These are phyloP conservation scores for Heliconius melpomene DNA, from an alignment of 1,140 invertebrate species.

Conservation along the genomic window DNA sequence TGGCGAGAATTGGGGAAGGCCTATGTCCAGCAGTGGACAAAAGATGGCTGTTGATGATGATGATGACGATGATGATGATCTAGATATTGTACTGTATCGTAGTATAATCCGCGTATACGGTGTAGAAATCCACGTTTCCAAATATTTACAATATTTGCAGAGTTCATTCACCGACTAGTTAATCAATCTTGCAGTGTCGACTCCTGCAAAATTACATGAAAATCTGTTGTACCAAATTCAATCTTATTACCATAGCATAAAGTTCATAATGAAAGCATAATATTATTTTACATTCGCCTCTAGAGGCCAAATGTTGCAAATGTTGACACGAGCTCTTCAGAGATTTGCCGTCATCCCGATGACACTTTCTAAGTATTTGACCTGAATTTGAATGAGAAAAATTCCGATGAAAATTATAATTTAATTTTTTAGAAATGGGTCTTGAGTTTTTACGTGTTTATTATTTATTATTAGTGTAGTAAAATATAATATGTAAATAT, in stretches of 20 bases:
- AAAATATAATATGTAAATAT: too few relatives aligned
- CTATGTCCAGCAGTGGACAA: too few relatives aligned
- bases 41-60: too few relatives aligned
- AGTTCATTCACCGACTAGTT: slow-evolving; percentile 66
- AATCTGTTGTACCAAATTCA: slow-evolving; percentile 30
- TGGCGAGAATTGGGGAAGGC: too few relatives aligned
- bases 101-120: neutral
- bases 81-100: too few relatives aligned
- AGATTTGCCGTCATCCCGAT: slow-evolving; percentile 55
- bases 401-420: slow-evolving; percentile 24
- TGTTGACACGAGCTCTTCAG: slow-evolving; percentile 50
- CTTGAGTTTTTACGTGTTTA: neutral
- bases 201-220: slow-evolving; percentile 43
- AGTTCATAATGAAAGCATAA: slow-evolving; percentile 23
- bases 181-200: slow-evolving; percentile 65
- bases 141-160: slow-evolving; percentile 48
- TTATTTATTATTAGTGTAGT: neutral
- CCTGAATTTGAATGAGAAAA: slow-evolving; percentile 44
- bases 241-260: slow-evolving; percentile 35
- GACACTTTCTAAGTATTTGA: slow-evolving; percentile 58
- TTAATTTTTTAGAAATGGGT: neutral
- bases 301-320: slow-evolving; percentile 43
- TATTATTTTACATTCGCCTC: slow-evolving; percentile 23
- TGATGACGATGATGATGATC: too few relatives aligned
- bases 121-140: slow-evolving; percentile 15